Evolutionary conservation across 2,797 vertebrate genomes (phyloP).

Genomic region (Stomatorhinus walkeri): DNA sequence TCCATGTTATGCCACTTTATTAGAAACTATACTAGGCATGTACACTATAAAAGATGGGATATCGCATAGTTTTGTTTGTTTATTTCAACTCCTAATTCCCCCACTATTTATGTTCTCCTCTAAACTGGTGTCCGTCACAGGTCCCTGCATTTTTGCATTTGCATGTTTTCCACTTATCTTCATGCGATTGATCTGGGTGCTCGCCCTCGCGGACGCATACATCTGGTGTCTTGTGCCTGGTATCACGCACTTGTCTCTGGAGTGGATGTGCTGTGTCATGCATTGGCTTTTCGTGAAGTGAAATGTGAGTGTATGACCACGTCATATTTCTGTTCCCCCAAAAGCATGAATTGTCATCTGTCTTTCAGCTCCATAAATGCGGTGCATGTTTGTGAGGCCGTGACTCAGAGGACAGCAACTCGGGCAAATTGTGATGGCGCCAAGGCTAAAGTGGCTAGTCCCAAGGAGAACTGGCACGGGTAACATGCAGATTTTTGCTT

Average conservation of each 20-base stretch:
- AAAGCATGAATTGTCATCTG: neutral
- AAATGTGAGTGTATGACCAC: neutral
- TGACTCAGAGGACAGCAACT: conserved; percentile 54
- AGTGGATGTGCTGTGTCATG: neutral
- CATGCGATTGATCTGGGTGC: neutral
- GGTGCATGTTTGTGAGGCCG: conserved; percentile 61
- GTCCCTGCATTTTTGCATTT: neutral
- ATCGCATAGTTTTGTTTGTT: neutral
- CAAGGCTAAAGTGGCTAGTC: conserved; percentile 69
- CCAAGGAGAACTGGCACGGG: conserved; percentile 94
- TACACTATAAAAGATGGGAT: neutral
- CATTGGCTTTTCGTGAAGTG: neutral
- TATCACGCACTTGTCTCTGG: neutral
- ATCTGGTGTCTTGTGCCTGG: neutral
- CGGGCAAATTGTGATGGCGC: conserved; percentile 60
- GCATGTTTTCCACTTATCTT: neutral
- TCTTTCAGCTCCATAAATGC: conserved; percentile 60
- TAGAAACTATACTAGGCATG: neutral
- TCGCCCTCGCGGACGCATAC: neutral
- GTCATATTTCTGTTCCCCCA: neutral
- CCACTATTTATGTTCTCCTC: neutral
- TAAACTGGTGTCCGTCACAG: neutral
- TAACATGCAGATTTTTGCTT: conserved; percentile 43
- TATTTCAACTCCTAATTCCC: neutral
- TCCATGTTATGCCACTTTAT: neutral